These are phyloP conservation scores for Nesidiocoris tenuis DNA, from an alignment of 2,888 invertebrate species.

Conservation along the genomic window DNA sequence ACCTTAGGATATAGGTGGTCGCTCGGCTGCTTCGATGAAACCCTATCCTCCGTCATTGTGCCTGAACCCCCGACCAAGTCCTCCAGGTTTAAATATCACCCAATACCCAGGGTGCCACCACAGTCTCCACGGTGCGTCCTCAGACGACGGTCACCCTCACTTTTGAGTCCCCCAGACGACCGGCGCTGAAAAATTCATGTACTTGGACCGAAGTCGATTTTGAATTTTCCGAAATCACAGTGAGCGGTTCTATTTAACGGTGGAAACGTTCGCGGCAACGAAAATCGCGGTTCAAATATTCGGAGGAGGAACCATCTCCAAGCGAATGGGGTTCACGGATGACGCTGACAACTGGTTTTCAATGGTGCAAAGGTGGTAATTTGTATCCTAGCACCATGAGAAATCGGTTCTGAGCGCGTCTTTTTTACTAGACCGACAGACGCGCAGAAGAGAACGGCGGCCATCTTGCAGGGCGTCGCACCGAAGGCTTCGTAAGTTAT, in stretches of 20 bases:
- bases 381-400: slow-evolving; percentile 39
- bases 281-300: too few species aligned
- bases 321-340: too few species aligned
- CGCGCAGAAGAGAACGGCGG: too few species aligned
- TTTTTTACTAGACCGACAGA: background rate
- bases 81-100: slow-evolving; percentile 36
- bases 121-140: slow-evolving; percentile 25
- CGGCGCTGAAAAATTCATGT: too few species aligned
- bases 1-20: slow-evolving; percentile 39
- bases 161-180: background rate
- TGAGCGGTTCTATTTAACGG: too few species aligned
- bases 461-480: too few species aligned
- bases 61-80: slow-evolving; percentile 36
- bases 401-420: slow-evolving; percentile 38
- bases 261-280: too few species aligned
- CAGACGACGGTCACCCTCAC: slow-evolving; percentile 9
- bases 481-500: too few species aligned
- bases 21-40: slow-evolving; percentile 37
- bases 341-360: slow-evolving; percentile 33
- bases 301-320: too few species aligned
- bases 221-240: too few species aligned
- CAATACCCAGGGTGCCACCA: slow-evolving; percentile 31
- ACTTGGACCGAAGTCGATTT: too few species aligned
- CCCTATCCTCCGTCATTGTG: slow-evolving; percentile 37
- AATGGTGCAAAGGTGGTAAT: slow-evolving; percentile 29